These are phyloP conservation scores for Phyllostomus hastatus DNA, from an alignment of 2,113 vertebrate genomes.

Conservation along the genomic window DNA sequence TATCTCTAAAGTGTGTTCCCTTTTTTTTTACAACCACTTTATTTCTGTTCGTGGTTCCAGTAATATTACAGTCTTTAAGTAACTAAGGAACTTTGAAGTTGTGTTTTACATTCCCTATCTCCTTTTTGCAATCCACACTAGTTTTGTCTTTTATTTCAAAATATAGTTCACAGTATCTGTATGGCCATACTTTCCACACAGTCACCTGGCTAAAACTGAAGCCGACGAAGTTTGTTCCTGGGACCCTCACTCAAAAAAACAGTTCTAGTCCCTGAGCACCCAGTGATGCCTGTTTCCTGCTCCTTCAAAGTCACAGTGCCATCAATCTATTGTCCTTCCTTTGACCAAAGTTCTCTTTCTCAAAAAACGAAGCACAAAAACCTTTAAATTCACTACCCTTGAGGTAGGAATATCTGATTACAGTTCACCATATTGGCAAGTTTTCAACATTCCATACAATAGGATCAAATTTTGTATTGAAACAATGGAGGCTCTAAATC, in stretches of 20 bases:
- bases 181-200: neutral
- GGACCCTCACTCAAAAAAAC: neutral
- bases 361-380: neutral
- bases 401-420: neutral
- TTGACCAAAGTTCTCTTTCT: constrained; percentile 8
- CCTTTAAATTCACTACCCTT: neutral
- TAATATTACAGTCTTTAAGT: neutral
- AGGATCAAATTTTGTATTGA: neutral
- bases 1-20: neutral
- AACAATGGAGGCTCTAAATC: neutral
- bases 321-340: neutral
- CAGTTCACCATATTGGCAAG: neutral
- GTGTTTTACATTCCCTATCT: neutral
- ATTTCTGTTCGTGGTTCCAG: neutral
- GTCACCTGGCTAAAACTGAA: neutral
- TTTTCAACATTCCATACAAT: neutral
- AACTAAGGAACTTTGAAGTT: neutral
- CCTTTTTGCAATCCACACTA: neutral
- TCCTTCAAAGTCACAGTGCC: neutral
- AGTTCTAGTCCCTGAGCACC: neutral
- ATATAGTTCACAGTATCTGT: neutral
- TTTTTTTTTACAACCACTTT: neutral
- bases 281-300: neutral
- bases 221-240: neutral
- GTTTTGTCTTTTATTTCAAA: constrained; percentile 15